Evolutionary conservation across 1,140 invertebrate species (phyloP), one percentile per base, ranked within the genome.

Genomic region (Sycophila sp.): DNA sequence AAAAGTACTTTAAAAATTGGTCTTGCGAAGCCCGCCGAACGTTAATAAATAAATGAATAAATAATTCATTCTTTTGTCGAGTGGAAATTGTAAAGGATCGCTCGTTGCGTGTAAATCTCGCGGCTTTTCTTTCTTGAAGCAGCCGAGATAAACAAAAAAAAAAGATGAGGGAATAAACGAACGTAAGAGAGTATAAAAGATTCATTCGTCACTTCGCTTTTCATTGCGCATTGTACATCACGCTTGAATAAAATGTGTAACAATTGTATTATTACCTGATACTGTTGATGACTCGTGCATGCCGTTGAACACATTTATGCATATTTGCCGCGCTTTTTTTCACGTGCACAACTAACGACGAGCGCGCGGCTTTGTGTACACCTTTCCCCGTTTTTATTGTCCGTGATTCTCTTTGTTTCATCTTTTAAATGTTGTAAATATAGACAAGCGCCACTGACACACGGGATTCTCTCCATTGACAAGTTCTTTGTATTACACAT

Each of bases 181-280:
- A n/a, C n/a, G n/a, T n/a, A n/a, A n/a, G n/a, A n/a, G n/a, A n/a
- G n/a, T n/a, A n/a, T n/a, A n/a, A n/a, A n/a, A n/a, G n/a, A n/a
- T n/a, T 60, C 36, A 62, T 69, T 28, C 22, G 36, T 69, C 58
- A 69, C 67, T 62, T 42, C 13, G 58, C 67, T 69, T n/a, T 69
- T 19, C 58, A 45, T 62, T 55, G 42, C 42, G 55, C 58, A n/a
- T n/a, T n/a, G n/a, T n/a, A 53, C 38, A 36, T 53, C 67, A 62
- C 42, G 58, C 58, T 63, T 63, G 19, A 30, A 62, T 49, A 49
- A 68, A 51, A 59, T 32, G 4, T 56, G 45, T 59, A 49, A 51
- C n/a, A n/a, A n/a, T n/a, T n/a, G n/a, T 49, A 28, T 40, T 15
- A 28, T 7, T 64, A 51, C 19, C 59, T 38, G 13, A 26, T 53